These are phyloP conservation scores for Hybognathus amarus DNA, from an alignment of 2,797 vertebrate genomes.

Conservation along the genomic window DNA sequence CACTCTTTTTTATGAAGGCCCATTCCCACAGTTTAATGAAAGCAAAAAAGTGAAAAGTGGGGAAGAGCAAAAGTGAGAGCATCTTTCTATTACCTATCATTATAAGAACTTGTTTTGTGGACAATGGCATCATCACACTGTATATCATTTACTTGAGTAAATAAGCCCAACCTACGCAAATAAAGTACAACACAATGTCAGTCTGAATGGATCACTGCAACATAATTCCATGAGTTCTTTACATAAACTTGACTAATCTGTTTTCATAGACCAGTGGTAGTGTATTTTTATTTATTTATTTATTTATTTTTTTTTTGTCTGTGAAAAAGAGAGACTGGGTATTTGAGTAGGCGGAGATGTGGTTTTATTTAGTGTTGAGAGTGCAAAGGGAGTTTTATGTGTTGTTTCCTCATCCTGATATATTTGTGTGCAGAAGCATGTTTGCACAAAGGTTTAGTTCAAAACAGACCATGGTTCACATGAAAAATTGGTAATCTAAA, in stretches of 20 bases:
- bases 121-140: not conserved
- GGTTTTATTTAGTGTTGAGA: not conserved
- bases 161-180: constrained; percentile 19
- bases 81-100: not conserved
- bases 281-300: not conserved
- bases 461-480: not conserved
- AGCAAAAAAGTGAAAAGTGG: constrained; percentile 16
- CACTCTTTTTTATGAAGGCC: not conserved
- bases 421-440: not conserved
- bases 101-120: constrained; percentile 21
- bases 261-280: not conserved
- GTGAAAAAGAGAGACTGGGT: not conserved
- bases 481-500: not conserved
- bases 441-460: constrained; percentile 15
- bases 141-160: constrained; percentile 29
- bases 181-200: constrained; percentile 27
- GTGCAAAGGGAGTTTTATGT: constrained; percentile 10
- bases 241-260: constrained; percentile 7
- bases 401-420: not conserved
- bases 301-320: not conserved
- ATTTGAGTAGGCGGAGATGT: not conserved
- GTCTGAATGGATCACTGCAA: constrained; percentile 13
- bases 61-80: not conserved
- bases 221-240: constrained; percentile 13
- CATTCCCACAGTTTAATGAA: constrained; percentile 1